phyloP scores from a whole-genome alignment of 2,888 invertebrate species.

The Sclerodermus sp. region DNA sequence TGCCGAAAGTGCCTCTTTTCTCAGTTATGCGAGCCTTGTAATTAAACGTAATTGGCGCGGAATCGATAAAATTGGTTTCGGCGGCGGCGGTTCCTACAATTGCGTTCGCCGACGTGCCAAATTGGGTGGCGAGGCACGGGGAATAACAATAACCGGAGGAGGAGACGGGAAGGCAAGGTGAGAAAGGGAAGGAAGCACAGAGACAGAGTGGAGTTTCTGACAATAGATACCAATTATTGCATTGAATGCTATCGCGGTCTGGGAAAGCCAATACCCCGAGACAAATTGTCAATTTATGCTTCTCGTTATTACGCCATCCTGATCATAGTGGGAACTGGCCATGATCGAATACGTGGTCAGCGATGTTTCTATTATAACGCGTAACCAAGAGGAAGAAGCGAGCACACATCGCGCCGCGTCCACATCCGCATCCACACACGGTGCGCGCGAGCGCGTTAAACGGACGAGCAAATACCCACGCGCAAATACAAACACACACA shows the following conservation, averaged over 20 bases:
- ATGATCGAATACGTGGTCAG: slow-evolving; percentile 12
- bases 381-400: no score
- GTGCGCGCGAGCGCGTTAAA: no score
- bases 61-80: no score
- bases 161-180: neutral
- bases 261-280: slow-evolving; percentile 39
- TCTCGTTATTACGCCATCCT: slow-evolving; percentile 46
- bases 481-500: no score
- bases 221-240: slow-evolving; percentile 34
- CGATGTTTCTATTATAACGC: no score
- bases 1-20: no score
- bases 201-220: slow-evolving; percentile 18
- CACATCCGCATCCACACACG: no score
- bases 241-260: slow-evolving; percentile 23
- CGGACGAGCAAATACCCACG: no score
- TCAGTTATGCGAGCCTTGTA: no score
- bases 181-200: neutral
- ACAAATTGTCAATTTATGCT: slow-evolving; percentile 52
- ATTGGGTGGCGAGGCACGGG: neutral
- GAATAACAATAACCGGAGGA: neutral
- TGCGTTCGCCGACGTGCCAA: neutral
- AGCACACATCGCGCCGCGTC: no score
- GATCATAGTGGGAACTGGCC: slow-evolving; percentile 35
- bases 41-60: no score
- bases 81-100: no score